These are phyloP conservation scores for Eudasyphora cyanicolor DNA, from an alignment of 2,888 invertebrate genomes.

Conservation along the genomic window DNA sequence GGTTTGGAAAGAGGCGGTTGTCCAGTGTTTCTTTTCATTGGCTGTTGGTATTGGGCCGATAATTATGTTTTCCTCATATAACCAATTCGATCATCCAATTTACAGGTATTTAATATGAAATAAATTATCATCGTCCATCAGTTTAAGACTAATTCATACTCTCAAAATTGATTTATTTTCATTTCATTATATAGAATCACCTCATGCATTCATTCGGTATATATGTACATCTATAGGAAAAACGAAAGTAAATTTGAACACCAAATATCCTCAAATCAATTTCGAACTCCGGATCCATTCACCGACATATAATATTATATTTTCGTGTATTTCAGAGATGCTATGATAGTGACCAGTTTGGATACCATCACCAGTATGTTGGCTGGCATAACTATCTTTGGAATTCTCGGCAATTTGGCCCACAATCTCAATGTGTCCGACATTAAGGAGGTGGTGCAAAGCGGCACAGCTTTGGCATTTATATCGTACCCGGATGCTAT, in stretches of 20 bases:
- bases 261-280: background rate
- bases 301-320: background rate
- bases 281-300: background rate
- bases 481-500: conserved; percentile 92
- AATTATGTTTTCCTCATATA: conserved; percentile 90
- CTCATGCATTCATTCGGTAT: too few species aligned
- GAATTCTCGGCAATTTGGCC: conserved; percentile 89
- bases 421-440: conserved; percentile 82
- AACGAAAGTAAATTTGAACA: background rate
- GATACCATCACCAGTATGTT: conserved; percentile 90
- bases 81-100: conserved; percentile 86
- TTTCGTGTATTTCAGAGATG: conserved; percentile 80
- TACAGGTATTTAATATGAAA: conserved; percentile 81
- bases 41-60: conserved; percentile 88
- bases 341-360: conserved; percentile 88
- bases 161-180: too few species aligned
- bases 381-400: conserved; percentile 90
- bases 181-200: too few species aligned
- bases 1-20: conserved; percentile 90
- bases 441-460: conserved; percentile 85
- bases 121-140: too few species aligned
- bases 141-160: too few species aligned
- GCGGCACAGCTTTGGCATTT: conserved; percentile 89
- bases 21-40: conserved; percentile 89
- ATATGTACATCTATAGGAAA: too few species aligned